Evolutionary conservation across 2,797 vertebrate species (phyloP).

Genomic region (Tamandua tetradactyla): DNA sequence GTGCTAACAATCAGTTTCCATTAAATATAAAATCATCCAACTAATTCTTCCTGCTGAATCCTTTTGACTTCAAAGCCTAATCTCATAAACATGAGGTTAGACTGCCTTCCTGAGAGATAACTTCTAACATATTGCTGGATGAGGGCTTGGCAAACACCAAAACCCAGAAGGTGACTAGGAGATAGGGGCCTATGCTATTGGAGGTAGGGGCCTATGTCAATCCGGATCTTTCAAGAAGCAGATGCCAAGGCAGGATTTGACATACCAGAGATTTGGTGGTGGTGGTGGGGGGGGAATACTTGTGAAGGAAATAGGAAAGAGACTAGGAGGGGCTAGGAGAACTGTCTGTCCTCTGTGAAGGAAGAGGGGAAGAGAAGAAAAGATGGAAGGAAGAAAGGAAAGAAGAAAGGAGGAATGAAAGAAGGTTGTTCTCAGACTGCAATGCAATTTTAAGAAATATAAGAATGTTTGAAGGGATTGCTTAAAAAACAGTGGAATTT

Average conservation of each 20-base stretch:
- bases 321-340: background rate
- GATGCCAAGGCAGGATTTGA: background rate
- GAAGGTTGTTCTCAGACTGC: background rate
- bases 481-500: constrained; percentile 3
- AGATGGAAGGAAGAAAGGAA: no score
- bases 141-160: constrained; percentile 2
- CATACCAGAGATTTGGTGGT: background rate
- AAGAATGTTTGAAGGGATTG: background rate
- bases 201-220: background rate
- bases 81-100: constrained; percentile 40
- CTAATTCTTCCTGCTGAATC: constrained; percentile 8
- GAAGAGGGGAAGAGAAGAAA: background rate
- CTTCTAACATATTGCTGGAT: background rate
- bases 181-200: background rate
- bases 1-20: background rate
- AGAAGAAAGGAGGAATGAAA: background rate
- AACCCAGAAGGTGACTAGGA: background rate
- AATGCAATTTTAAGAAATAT: background rate
- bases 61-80: constrained; percentile 35
- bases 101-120: background rate
- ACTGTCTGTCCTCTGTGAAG: background rate
- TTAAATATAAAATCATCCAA: constrained; percentile 44
- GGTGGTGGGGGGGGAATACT: background rate
- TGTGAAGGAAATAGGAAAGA: background rate
- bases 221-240: constrained; percentile 6